A percentile compares a stretch with the other conserved stretches of the same genome.
These are phyloP conservation scores for Nomada lathburiana DNA, from an alignment of 2,888 invertebrate genomes.

Conservation along the genomic window DNA sequence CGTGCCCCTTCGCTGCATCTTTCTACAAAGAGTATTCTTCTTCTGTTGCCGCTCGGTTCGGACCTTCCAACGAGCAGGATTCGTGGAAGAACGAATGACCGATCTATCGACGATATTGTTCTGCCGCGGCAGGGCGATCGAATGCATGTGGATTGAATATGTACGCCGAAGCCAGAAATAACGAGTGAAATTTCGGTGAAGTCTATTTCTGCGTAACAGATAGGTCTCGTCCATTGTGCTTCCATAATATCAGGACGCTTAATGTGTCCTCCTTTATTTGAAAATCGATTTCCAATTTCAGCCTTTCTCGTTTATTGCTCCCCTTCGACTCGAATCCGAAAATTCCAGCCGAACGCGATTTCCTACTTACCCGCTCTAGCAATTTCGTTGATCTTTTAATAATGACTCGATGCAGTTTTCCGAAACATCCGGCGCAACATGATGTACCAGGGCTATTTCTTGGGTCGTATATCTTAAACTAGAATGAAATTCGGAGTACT, in stretches of 20 bases:
- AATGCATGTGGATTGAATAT: slow-evolving; percentile 23
- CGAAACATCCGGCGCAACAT: neutral
- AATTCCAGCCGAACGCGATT: neutral
- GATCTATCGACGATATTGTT: slow-evolving; percentile 5
- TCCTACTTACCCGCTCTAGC: neutral
- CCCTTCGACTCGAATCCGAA: neutral
- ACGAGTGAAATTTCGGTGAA: slow-evolving; percentile 39
- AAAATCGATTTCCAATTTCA: slow-evolving; percentile 18
- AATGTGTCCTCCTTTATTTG: neutral
- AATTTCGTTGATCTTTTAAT: slow-evolving; percentile 33
- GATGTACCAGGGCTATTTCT: neutral
- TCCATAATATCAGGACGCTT: slow-evolving; percentile 17
- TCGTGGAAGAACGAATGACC: neutral
- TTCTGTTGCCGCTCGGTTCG: neutral
- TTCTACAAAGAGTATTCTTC: neutral
- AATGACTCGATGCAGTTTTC: neutral
- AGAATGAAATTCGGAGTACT: slow-evolving; percentile 45
- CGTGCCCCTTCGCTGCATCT: neutral
- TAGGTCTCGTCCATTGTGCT: neutral
- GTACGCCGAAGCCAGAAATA: slow-evolving; percentile 13
- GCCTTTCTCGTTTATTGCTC: neutral
- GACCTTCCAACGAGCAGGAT: neutral
- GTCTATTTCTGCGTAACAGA: slow-evolving; percentile 21
- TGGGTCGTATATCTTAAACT: slow-evolving; percentile 18
- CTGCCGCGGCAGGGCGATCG: neutral